Percentiles rank a stretch among this genome's conserved stretches.
Conservation (phyloP, 2,888 invertebrate species). For the Hipparchia sbordonii region DNA sequence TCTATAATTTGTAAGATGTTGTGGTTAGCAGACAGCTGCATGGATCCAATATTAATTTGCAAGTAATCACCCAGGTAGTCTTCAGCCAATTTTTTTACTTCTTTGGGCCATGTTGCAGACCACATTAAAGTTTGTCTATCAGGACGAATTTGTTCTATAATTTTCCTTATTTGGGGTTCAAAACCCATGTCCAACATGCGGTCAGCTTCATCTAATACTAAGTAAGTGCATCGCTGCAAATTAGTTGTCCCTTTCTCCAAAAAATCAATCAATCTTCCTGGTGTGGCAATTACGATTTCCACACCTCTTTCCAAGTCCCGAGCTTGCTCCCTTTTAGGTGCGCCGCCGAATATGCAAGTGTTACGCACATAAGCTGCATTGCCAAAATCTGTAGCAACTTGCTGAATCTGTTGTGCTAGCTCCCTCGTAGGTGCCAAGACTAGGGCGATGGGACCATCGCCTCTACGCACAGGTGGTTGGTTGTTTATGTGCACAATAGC, state of each 20-base stretch:
- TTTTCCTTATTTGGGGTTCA: constrained; percentile 97
- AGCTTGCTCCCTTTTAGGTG: constrained; percentile 90
- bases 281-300: constrained; percentile 95
- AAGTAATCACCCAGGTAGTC: constrained; percentile 95
- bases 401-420: constrained; percentile 91
- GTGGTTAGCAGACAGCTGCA: constrained; percentile 94
- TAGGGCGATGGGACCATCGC: constrained; percentile 93
- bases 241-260: constrained; percentile 89
- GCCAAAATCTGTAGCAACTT: constrained; percentile 92
- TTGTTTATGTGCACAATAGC: constrained; percentile 94
- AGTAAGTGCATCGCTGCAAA: constrained; percentile 89
- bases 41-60: constrained; percentile 95
- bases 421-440: constrained; percentile 92
- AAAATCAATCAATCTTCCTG: constrained; percentile 94
- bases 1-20: constrained; percentile 95
- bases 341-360: constrained; percentile 96
- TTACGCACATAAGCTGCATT: constrained; percentile 89
- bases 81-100: constrained; percentile 94
- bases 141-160: constrained; percentile 95
- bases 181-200: constrained; percentile 99
- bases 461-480: constrained; percentile 88
- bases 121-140: constrained; percentile 99
- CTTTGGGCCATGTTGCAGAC: constrained; percentile 99
- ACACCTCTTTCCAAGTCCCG: constrained; percentile 89
- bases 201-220: constrained; percentile 96